Conservation (phyloP, 2,888 invertebrate genomes). For the Deroplatys truncata region DNA sequence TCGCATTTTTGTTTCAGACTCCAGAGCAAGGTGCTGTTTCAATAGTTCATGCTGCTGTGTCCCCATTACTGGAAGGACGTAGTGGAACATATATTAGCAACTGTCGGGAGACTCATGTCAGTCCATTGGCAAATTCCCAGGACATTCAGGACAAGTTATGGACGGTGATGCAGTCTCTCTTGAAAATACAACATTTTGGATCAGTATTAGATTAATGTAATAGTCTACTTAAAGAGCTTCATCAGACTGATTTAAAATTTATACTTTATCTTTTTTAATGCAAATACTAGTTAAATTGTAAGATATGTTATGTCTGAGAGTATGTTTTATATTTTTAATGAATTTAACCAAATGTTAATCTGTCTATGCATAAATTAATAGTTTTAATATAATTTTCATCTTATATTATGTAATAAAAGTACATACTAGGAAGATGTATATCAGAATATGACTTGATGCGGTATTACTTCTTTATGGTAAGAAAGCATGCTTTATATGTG, state of each 20-base stretch:
- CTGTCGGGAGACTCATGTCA: conserved; percentile 58
- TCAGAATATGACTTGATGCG: not conserved
- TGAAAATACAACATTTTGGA: conserved; percentile 52
- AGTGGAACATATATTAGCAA: conserved; percentile 83
- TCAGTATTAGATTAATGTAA: not conserved
- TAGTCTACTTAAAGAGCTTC: not conserved
- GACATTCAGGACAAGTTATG: conserved; percentile 64
- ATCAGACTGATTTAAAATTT: not conserved
- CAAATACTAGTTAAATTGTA: not conserved
- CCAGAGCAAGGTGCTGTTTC: conserved; percentile 77
- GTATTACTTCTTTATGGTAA: not conserved
- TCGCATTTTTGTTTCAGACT: conserved; percentile 48
- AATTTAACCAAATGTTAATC: not conserved
- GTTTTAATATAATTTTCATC: not conserved
- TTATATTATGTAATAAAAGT: not conserved
- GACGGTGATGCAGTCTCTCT: conserved; percentile 55
- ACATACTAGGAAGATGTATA: not conserved
- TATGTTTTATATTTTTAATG: not conserved
- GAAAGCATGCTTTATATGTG: too few species aligned
- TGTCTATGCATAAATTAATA: not conserved
- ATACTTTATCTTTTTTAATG: not conserved
- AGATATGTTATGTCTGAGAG: too few species aligned
- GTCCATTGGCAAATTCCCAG: conserved; percentile 53
- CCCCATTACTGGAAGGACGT: conserved; percentile 63
- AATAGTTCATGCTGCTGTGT: conserved; percentile 71